phyloP scores from a whole-genome alignment of 2,888 invertebrate species.

The Drosophila tanythrix region DNA sequence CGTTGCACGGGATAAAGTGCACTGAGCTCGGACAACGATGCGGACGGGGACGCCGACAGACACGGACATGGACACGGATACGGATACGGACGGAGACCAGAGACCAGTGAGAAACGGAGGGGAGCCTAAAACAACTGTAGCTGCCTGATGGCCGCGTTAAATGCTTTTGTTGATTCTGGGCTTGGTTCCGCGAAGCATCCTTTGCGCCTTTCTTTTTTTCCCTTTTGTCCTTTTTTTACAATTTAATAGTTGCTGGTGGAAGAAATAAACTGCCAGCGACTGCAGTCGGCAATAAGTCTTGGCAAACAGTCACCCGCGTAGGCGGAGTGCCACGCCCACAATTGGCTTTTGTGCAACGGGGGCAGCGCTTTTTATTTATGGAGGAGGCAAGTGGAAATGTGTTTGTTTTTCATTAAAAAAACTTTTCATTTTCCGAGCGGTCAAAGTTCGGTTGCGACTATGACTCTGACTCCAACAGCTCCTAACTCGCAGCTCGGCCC shows the following conservation, averaged over 20 bases:
- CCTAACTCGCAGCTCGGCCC: constrained; percentile 10
- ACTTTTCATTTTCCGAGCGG: constrained; percentile 74
- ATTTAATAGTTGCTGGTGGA: constrained; percentile 71
- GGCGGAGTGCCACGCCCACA: constrained; percentile 61
- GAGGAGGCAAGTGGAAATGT: constrained; percentile 63
- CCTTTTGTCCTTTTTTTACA: constrained; percentile 24
- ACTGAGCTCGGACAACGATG: constrained; percentile 38
- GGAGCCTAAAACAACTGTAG: constrained; percentile 72
- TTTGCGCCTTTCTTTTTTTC: background rate
- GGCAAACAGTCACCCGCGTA: constrained; percentile 61
- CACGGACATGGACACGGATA: background rate
- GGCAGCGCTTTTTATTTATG: constrained; percentile 40
- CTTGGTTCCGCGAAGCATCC: constrained; percentile 41
- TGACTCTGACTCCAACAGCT: constrained; percentile 10
- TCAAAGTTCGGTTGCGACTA: constrained; percentile 66
- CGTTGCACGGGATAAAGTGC: constrained; percentile 66
- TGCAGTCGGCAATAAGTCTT: constrained; percentile 75
- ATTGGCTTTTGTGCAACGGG: constrained; percentile 64
- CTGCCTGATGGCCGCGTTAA: constrained; percentile 73
- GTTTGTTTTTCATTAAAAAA: constrained; percentile 83
- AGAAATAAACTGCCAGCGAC: constrained; percentile 72
- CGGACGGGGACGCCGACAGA: background rate
- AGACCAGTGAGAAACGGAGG: background rate
- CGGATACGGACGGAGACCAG: background rate
- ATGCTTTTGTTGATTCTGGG: constrained; percentile 78